Percentiles rank a stretch among this genome's conserved stretches.
Conservation (phyloP, 2,113 vertebrate genomes). For the Oncorhynchus kisutch region DNA sequence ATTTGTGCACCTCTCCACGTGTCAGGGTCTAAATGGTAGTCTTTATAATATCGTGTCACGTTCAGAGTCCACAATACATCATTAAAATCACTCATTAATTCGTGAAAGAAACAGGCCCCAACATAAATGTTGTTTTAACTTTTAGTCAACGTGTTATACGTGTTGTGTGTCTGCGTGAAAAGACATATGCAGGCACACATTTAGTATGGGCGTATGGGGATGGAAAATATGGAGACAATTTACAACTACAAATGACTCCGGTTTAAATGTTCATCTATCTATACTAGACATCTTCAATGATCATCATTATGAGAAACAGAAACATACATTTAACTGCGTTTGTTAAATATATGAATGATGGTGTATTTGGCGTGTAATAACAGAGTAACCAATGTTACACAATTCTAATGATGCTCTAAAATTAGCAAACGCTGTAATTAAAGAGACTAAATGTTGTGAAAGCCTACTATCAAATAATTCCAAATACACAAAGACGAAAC, state of each 20-base stretch:
- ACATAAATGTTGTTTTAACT: neutral
- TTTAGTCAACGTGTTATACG: neutral
- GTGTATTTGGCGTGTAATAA: slow-evolving; percentile 17
- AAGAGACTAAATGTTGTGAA: slow-evolving; percentile 15
- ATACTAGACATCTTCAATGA: neutral
- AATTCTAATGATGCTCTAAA: slow-evolving; percentile 46
- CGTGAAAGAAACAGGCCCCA: slow-evolving; percentile 30
- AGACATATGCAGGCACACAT: neutral
- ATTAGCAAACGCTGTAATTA: slow-evolving; percentile 30
- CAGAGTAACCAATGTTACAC: slow-evolving; percentile 9
- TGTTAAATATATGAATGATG: slow-evolving; percentile 17
- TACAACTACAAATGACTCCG: neutral
- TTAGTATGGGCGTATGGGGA: neutral
- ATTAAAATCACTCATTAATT: slow-evolving; percentile 42
- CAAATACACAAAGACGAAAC: neutral
- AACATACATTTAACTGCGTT: slow-evolving; percentile 17
- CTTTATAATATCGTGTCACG: slow-evolving; percentile 47
- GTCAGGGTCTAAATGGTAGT: slow-evolving; percentile 55
- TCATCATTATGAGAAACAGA: no score
- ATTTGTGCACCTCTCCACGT: slow-evolving; percentile 60
- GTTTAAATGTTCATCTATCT: neutral
- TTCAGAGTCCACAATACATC: slow-evolving; percentile 58
- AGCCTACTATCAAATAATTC: neutral
- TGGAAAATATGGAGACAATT: neutral
- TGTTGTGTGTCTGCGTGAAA: neutral